A percentile compares a stretch with the other conserved stretches of the same genome.
These are phyloP conservation scores for Isoperla grammatica DNA, from an alignment of 2,888 invertebrate genomes.

Conservation along the genomic window DNA sequence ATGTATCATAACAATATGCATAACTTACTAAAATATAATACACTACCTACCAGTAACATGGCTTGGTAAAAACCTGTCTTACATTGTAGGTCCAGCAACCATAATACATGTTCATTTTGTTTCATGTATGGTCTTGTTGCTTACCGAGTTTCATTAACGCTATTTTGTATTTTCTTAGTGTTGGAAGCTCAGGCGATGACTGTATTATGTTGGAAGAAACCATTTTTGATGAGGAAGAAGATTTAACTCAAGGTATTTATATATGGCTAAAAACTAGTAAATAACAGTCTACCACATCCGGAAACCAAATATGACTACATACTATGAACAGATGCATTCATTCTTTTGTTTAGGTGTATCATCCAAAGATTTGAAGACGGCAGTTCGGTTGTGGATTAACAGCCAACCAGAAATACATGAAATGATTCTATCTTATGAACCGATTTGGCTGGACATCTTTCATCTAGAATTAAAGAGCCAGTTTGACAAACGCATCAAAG, in stretches of 20 bases:
- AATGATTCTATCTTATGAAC: slow-evolving; percentile 47
- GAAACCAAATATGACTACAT: not conserved
- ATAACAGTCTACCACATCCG: no score
- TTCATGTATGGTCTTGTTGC: no score
- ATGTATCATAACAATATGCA: no score
- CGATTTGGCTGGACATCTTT: slow-evolving; percentile 46
- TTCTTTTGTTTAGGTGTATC: slow-evolving; percentile 28
- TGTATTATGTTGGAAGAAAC: slow-evolving; percentile 30
- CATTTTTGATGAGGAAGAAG: slow-evolving; percentile 31
- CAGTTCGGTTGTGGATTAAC: slow-evolving; percentile 39
- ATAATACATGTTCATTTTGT: no score
- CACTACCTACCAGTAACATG: no score
- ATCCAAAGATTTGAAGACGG: slow-evolving; percentile 23
- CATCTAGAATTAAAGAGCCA: slow-evolving; percentile 42
- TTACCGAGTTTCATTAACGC: no score
- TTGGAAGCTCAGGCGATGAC: not conserved
- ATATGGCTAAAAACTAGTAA: no score
- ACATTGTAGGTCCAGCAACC: no score
- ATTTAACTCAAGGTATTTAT: no score
- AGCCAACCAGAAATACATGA: slow-evolving; percentile 42
- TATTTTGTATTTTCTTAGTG: not conserved
- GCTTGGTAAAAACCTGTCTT: no score
- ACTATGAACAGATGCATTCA: no score
- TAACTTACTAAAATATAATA: no score
- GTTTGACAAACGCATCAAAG: slow-evolving; percentile 44